Percentiles rank a stretch among this genome's conserved stretches.
phyloP scores from a whole-genome alignment of 1,140 invertebrate species.

The Hypothenemus hampei region DNA sequence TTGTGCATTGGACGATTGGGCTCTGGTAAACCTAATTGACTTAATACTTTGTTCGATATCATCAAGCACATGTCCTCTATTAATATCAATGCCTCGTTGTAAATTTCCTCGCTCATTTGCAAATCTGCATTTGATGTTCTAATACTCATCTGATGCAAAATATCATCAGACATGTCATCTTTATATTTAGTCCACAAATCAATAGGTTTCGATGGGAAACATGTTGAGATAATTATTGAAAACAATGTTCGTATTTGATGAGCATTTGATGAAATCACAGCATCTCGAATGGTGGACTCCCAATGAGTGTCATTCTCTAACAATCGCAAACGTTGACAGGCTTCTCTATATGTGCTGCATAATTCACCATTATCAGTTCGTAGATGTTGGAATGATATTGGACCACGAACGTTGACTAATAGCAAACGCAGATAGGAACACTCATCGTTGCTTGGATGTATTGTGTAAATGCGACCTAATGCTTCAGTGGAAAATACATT shows the following conservation, averaged over 20 bases:
- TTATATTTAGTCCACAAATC: slow-evolving; percentile 41
- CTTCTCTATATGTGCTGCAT: slow-evolving; percentile 28
- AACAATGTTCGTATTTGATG: slow-evolving; percentile 47
- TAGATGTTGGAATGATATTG: slow-evolving; percentile 47
- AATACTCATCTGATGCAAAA: slow-evolving; percentile 33
- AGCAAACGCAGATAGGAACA: slow-evolving; percentile 49
- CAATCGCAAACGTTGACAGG: slow-evolving; percentile 24
- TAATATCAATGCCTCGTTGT: slow-evolving; percentile 41
- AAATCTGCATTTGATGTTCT: slow-evolving; percentile 33
- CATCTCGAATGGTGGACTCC: slow-evolving; percentile 36
- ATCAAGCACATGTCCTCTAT: slow-evolving; percentile 44
- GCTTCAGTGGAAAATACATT: slow-evolving; percentile 40
- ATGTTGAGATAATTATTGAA: slow-evolving; percentile 37
- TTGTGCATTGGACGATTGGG: slow-evolving; percentile 42
- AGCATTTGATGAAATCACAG: slow-evolving; percentile 33
- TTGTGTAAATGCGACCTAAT: slow-evolving; percentile 39
- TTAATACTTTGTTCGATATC: slow-evolving; percentile 39
- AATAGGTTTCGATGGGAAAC: slow-evolving; percentile 26
- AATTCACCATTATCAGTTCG: slow-evolving; percentile 45
- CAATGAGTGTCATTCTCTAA: slow-evolving; percentile 44
- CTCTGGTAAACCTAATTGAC: slow-evolving; percentile 43
- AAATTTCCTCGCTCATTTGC: slow-evolving; percentile 28
- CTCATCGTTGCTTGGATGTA: slow-evolving; percentile 46
- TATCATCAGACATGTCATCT: slow-evolving; percentile 43
- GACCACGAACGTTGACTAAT: slow-evolving; percentile 46